Base-by-base conservation (phyloP, 2,113 vertebrate species). In the Seriola quinqueradiata region DNA sequence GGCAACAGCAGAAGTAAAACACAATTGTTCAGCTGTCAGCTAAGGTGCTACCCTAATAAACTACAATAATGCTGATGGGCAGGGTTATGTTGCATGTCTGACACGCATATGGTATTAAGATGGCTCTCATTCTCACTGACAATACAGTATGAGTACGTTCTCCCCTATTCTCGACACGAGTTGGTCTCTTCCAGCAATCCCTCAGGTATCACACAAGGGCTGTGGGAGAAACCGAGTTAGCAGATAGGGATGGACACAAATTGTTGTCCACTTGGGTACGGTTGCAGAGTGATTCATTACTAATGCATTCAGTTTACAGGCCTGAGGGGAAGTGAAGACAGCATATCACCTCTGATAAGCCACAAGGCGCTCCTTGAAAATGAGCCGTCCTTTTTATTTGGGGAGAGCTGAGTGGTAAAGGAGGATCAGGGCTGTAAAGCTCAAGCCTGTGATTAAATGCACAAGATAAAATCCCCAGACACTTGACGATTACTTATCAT, bases 361-460 rank as follows among this genome's bases (percentile, higher is more conserved):
- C 79, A 82, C 83, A 23, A 75, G 87, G 83, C 38, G 0, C 81
- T 61, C 19, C 66, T 82, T 72, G 60, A 82, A 92, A 81, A 90
- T 76, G 73, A 90, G 80, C 63, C 14, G 7, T 81, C 38, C 64
- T 42, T 78, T 92, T 83, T 81, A 83, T 88, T 87, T 77, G 79
- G 65, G 71, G 46, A 60, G 64, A 68, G 66, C 28, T 70, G 52
- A 59, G 76, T n/a, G 66, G 77, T 36, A 40, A 70, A 60, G 34
- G 40, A 76, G 54, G 61, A 86, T 55, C 32, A 10, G 19, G 73
- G 34, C 76, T 44, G 38, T 89, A 84, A 84, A 91, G 55, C 66
- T 57, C 4, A n/a, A 70, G 72, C 21, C 80, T 75, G 70, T 84
- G 85, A 94, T 90, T 93, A 92, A 91, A 90, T 69, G 68, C 46